Base-by-base conservation (phyloP, 2,888 invertebrate species). In the Amblyteles armatorius region DNA sequence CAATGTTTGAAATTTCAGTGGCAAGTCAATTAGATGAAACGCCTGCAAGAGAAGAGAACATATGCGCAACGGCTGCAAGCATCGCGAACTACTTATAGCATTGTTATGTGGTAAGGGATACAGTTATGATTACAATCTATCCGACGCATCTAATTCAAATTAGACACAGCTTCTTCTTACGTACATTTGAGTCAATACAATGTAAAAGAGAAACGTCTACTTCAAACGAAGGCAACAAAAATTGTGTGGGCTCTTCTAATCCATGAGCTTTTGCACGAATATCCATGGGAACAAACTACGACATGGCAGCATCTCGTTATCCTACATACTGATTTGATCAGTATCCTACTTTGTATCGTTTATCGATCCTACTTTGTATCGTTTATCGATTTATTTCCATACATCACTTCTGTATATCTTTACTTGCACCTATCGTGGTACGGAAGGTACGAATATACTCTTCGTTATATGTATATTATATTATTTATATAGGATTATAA, bases 1-100 rank as follows among this genome's bases (percentile, higher is more conserved):
- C 0, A 50, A 71, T 36, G 11, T 67, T 69, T 57, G 4, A 16
- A 63, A 29, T 91, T 90, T 80, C 87, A 92, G 92, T 92, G 92
- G 92, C 92, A 92, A 89, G 83, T 92, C 60, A 91, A 88, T 74
- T 92, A 90, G 90, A 63, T 11, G 11, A 3, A 13, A 6, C 19
- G 29, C 29, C n/a, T 29, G 40, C 19, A 22, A 44, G 29, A 29
- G 36, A 9, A 50, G 57, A 7, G 48, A 55, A 22, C 48, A 65
- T 57, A 60, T 50, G n/a, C 55, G 29, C 26, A 48, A 19, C 4
- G 36, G 9, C 22, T 40, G 29, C 26, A 16, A 9, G 19, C 48
- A 65, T 33, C 48, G 57, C 40, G 52, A 44, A 63, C 29, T 50
- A 71, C 29, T 48, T 68, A 26, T 80, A 77, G 22, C 73, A 78